A percentile compares a stretch with the other conserved stretches of the same genome.
Evolutionary conservation across 2,888 invertebrate genomes (phyloP).

Genomic region (Nemoura dubitans): DNA sequence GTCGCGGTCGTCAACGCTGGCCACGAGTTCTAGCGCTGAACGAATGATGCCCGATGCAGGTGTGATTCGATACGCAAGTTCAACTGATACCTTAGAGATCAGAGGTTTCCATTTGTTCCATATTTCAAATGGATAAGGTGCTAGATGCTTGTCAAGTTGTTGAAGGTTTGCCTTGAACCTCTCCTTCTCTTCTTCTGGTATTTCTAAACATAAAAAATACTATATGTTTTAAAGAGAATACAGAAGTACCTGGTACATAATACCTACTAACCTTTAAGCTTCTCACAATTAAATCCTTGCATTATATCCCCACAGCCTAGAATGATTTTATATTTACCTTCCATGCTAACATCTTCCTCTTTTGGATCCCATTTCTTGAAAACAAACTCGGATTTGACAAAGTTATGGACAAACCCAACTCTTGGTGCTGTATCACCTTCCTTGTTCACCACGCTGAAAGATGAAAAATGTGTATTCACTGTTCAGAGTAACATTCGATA

Average conservation of each 20-base stretch:
- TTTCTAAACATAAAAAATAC: conserved; percentile 58
- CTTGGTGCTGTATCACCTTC: conserved; percentile 73
- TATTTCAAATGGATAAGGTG: conserved; percentile 90
- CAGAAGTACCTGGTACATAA: too few relatives aligned
- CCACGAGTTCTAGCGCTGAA: conserved; percentile 81
- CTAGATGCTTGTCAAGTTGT: conserved; percentile 81
- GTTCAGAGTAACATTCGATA: too few relatives aligned
- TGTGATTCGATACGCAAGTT: conserved; percentile 68
- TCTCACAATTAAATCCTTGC: too few relatives aligned
- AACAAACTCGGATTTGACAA: conserved; percentile 82
- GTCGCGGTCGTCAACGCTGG: conserved; percentile 52
- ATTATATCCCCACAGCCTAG: not conserved
- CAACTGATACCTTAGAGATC: conserved; percentile 72
- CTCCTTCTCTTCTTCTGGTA: conserved; percentile 72
- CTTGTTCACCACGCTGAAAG: conserved; percentile 63
- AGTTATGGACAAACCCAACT: conserved; percentile 87
- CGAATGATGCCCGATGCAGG: conserved; percentile 80
- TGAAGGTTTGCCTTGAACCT: conserved; percentile 73
- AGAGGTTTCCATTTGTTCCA: conserved; percentile 87
- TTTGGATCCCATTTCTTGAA: conserved; percentile 87
- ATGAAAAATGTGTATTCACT: too few relatives aligned
- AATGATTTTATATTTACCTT: conserved; percentile 57
- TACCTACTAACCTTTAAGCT: too few relatives aligned
- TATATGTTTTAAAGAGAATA: not conserved
- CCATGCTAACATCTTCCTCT: conserved; percentile 74